A percentile compares a stretch with the other conserved stretches of the same genome.
phyloP scores from a whole-genome alignment of 2,888 invertebrate species.

The Torymus auratus region DNA sequence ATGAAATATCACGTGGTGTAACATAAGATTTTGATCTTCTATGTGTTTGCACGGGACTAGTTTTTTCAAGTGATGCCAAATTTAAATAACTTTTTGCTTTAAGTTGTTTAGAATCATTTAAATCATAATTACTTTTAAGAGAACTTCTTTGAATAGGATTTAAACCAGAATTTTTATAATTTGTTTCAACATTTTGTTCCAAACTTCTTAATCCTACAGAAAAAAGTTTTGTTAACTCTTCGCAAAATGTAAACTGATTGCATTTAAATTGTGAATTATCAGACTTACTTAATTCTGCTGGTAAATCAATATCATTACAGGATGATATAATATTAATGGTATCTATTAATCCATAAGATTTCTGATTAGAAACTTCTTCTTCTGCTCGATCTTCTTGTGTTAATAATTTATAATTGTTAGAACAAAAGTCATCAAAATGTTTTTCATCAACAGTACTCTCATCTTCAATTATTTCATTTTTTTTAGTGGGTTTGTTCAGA shows the following conservation, averaged over 20 bases:
- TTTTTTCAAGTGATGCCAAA: slow-evolving; percentile 20
- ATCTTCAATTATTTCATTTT: slow-evolving; percentile 1
- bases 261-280: background rate
- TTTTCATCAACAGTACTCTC: slow-evolving; percentile 5
- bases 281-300: background rate
- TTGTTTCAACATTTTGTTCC: background rate
- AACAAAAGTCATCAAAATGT: slow-evolving; percentile 23
- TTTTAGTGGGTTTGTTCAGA: background rate
- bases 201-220: slow-evolving; percentile 2
- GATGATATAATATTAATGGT: slow-evolving; percentile 5
- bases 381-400: background rate
- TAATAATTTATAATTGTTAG: background rate
- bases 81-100: slow-evolving; percentile 51
- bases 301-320: slow-evolving; percentile 7
- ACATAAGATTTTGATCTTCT: slow-evolving; percentile 64
- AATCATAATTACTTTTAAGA: slow-evolving; percentile 29
- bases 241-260: slow-evolving; percentile 7
- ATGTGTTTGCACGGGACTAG: slow-evolving; percentile 6
- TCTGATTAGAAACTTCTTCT: background rate
- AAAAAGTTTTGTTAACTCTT: background rate
- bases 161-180: background rate
- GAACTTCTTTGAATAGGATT: slow-evolving; percentile 21
- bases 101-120: slow-evolving; percentile 18
- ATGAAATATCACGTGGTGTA: slow-evolving; percentile 54
- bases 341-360: background rate